Evolutionary conservation across 2,797 vertebrate species (phyloP).

Genomic region (Intellagama lesueurii): DNA sequence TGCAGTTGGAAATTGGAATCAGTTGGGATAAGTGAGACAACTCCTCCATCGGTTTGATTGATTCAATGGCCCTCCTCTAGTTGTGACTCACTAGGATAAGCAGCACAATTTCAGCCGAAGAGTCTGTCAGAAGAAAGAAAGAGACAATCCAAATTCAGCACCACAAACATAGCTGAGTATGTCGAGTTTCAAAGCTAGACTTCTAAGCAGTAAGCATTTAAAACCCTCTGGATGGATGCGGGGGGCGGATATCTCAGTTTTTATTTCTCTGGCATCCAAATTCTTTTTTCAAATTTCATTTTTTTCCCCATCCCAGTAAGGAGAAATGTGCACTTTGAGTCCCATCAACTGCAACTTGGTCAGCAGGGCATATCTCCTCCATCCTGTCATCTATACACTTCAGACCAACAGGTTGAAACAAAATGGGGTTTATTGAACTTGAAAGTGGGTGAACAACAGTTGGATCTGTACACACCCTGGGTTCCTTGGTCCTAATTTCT

Average conservation of each 20-base stretch:
- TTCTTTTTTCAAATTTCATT: background rate
- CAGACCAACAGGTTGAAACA: too few relatives aligned
- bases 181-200: background rate
- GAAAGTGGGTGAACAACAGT: too few relatives aligned
- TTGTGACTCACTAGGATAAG: too few relatives aligned
- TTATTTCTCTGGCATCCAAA: background rate
- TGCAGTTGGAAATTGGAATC: background rate
- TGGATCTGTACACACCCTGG: too few relatives aligned
- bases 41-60: too few relatives aligned
- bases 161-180: background rate
- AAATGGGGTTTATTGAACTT: too few relatives aligned
- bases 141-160: background rate
- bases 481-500: too few relatives aligned
- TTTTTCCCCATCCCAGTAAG: background rate
- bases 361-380: too few relatives aligned
- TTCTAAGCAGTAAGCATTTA: background rate
- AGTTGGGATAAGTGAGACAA: too few relatives aligned
- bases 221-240: background rate
- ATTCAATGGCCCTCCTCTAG: too few relatives aligned
- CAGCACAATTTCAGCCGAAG: background rate
- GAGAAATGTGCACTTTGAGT: background rate
- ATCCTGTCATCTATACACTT: too few relatives aligned
- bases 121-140: background rate
- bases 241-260: background rate
- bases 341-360: too few relatives aligned